Base-by-base conservation (phyloP, 2,797 vertebrate genomes). In the Sus cebifrons region DNA sequence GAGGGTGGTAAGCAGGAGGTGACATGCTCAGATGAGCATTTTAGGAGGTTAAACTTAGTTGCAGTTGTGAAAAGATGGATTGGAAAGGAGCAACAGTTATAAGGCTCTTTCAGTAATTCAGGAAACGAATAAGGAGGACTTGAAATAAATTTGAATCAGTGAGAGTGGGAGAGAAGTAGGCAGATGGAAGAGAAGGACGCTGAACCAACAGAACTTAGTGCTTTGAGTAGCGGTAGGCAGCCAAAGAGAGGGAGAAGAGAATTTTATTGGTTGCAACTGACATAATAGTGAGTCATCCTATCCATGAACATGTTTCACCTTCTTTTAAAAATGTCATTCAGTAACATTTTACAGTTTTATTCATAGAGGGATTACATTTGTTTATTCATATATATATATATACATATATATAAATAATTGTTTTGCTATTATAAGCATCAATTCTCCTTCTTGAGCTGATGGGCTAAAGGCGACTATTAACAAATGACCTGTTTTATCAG, bases 291-390 rank as follows among this genome's bases (percentile, higher is more conserved):
- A 86, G 67, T 64, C 67, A 40, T 52, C 60, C 62, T 52, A n/a
- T 18, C 56, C 16, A 12, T 3, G 4, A 36, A 14, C 49, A 40
- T 12, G 15, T 40, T 25, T 86, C 9, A 15, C 32, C 20, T 18
- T 87, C 65, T 44, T 71, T 68, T 62, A 56, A 5, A 52, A 58
- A 74, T 14, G 49, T 79, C 44, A 78, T 64, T 77, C 40, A 44
- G 25, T 32, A 52, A 83, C 29, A 9, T 78, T 91, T 70, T 32
- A 77, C 40, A 44, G 23, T 81, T 94, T 86, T 86, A 87, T 86
- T 89, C 29, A 32, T 44, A 79, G 75, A 79, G 23, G 16, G 12
- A 15, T 91, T 58, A 78, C 68, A 14, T 62, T 83, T 23, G 56
- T 81, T 79, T 85, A 82, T 85, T 67, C 14, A 36, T 36, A 36